Evolutionary conservation across 2,888 invertebrate species (phyloP).

Genomic region (Lasius platythorax): DNA sequence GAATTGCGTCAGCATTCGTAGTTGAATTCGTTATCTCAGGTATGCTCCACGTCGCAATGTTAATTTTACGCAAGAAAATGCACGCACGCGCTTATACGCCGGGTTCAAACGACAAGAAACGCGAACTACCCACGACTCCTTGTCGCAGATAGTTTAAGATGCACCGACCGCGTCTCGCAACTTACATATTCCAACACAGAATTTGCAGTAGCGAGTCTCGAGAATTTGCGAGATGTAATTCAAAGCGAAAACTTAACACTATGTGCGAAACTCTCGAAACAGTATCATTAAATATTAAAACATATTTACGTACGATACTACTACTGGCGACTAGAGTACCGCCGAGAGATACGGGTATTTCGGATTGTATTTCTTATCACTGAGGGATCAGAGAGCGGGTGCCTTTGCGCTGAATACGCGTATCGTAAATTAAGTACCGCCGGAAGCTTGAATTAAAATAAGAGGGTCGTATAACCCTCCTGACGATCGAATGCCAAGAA

Average conservation of each 20-base stretch:
- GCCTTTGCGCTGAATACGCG: not conserved
- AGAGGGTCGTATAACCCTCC: not conserved
- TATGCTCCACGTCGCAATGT: not conserved
- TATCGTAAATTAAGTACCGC: slow-evolving; percentile 24
- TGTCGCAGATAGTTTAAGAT: slow-evolving; percentile 52
- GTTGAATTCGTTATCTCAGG: not conserved
- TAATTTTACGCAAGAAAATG: slow-evolving; percentile 43
- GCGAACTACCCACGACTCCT: slow-evolving; percentile 29
- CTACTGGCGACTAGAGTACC: not conserved
- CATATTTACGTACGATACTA: slow-evolving; percentile 44
- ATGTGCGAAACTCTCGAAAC: not conserved
- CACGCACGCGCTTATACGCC: slow-evolving; percentile 10
- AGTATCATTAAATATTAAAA: slow-evolving; percentile 51
- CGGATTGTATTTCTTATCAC: slow-evolving; percentile 46
- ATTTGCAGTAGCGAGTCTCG: slow-evolving; percentile 21
- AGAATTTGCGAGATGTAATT: slow-evolving; percentile 44
- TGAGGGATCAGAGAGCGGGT: slow-evolving; percentile 12
- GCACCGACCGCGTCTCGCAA: slow-evolving; percentile 49
- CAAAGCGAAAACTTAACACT: slow-evolving; percentile 35
- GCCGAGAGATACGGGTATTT: slow-evolving; percentile 29
- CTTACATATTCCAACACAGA: slow-evolving; percentile 49
- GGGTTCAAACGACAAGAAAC: slow-evolving; percentile 44
- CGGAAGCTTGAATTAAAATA: slow-evolving; percentile 11
- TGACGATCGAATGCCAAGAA: not conserved
- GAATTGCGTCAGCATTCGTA: not conserved